These are phyloP conservation scores for Drosophila sordidula DNA, from an alignment of 2,888 invertebrate genomes.

Conservation along the genomic window DNA sequence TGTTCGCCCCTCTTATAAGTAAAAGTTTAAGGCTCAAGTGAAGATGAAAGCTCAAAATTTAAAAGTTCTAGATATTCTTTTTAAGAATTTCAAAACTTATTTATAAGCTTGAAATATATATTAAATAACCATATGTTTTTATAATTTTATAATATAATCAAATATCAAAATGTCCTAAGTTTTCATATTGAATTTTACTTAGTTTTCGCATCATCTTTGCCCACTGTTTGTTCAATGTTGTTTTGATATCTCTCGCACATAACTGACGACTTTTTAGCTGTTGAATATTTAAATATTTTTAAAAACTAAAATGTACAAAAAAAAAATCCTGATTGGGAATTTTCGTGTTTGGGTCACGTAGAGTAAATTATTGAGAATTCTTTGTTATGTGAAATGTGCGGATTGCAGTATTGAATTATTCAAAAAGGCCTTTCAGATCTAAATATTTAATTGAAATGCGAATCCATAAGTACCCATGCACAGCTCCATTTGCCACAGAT, in stretches of 20 bases:
- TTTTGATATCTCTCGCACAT: neutral
- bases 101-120: too few species aligned
- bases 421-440: slow-evolving; percentile 31
- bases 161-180: too few species aligned
- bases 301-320: slow-evolving; percentile 10
- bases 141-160: too few species aligned
- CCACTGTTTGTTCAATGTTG: slow-evolving; percentile 11
- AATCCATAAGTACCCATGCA: slow-evolving; percentile 6
- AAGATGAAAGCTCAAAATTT: too few species aligned
- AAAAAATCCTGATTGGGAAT: slow-evolving; percentile 1
- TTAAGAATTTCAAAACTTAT: too few species aligned
- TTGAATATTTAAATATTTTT: slow-evolving; percentile 7
- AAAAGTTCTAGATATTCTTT: too few species aligned
- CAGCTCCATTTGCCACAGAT: slow-evolving; percentile 1
- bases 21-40: too few species aligned
- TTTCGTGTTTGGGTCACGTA: slow-evolving; percentile 54
- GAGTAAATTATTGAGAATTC: slow-evolving; percentile 61
- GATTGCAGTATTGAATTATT: slow-evolving; percentile 66
- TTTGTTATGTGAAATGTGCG: slow-evolving; percentile 55
- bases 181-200: neutral
- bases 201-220: neutral
- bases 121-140: too few species aligned
- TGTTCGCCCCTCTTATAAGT: too few species aligned
- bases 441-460: slow-evolving; percentile 68
- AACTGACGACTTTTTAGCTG: slow-evolving; percentile 6